Evolutionary conservation across 2,797 vertebrate genomes (phyloP).

Genomic region (Sebastes hopkinsi): DNA sequence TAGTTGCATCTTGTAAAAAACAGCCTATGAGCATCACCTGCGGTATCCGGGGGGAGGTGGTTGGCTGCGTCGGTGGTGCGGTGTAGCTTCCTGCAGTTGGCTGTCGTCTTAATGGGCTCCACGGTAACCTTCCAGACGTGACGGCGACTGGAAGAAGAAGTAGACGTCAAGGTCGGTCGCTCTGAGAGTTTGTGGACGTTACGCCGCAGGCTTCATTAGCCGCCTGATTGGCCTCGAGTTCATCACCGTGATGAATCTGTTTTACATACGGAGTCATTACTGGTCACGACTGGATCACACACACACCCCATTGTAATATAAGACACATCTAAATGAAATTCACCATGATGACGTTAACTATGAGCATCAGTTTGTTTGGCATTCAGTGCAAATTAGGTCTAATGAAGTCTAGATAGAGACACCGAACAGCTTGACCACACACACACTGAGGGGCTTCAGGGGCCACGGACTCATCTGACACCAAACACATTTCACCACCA

Average conservation of each 20-base stretch:
- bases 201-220: constrained; percentile 51
- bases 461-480: constrained; percentile 2
- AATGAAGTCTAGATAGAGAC: constrained; percentile 26
- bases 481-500: constrained; percentile 14
- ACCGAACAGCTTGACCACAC: neutral
- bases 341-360: constrained; percentile 10
- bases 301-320: neutral
- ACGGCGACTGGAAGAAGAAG: neutral
- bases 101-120: neutral
- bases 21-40: too few species aligned
- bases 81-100: neutral
- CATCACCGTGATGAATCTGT: constrained; percentile 42
- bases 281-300: constrained; percentile 3
- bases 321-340: constrained; percentile 2
- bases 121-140: neutral
- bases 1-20: too few species aligned
- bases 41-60: neutral
- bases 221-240: constrained; percentile 46
- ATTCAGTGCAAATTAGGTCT: constrained; percentile 34
- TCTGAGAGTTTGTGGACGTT: neutral
- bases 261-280: constrained; percentile 34
- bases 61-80: neutral
- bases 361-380: neutral
- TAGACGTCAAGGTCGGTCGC: too few species aligned
- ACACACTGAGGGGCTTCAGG: neutral